Conservation (phyloP, 2,113 vertebrate genomes). For the Agelaius tricolor region DNA sequence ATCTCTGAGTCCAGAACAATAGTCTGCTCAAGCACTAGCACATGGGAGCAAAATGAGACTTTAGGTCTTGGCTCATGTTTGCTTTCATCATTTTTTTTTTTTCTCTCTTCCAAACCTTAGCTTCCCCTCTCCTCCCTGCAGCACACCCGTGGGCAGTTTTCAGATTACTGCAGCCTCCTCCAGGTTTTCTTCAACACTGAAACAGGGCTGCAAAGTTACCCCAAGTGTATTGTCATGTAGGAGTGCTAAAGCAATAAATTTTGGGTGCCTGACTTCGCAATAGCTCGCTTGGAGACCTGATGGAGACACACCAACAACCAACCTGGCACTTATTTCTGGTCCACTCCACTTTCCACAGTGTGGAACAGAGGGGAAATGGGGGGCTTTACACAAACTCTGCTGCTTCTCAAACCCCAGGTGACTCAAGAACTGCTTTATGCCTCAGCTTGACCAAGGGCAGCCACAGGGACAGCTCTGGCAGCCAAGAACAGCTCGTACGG, state of each 20-base stretch:
- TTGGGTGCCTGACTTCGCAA: background rate
- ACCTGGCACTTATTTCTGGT: background rate
- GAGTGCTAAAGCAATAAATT: background rate
- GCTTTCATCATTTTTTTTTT: background rate
- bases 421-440: background rate
- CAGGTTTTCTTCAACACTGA: background rate
- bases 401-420: background rate
- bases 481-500: background rate
- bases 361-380: background rate
- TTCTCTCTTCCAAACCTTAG: background rate
- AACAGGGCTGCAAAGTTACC: background rate
- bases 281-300: background rate
- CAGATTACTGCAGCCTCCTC: background rate
- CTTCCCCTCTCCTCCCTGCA: background rate
- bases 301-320: fast-evolving
- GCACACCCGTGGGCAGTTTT: background rate
- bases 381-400: background rate
- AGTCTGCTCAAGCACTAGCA: constrained; percentile 50
- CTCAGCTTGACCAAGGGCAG: background rate
- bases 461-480: background rate
- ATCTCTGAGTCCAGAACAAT: constrained; percentile 60
- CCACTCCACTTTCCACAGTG: background rate
- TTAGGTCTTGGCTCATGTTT: constrained; percentile 38
- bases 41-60: constrained; percentile 51
- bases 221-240: fast-evolving